Evolutionary conservation across 2,888 invertebrate species (phyloP).

Genomic region (Teinopalpus imperialis): DNA sequence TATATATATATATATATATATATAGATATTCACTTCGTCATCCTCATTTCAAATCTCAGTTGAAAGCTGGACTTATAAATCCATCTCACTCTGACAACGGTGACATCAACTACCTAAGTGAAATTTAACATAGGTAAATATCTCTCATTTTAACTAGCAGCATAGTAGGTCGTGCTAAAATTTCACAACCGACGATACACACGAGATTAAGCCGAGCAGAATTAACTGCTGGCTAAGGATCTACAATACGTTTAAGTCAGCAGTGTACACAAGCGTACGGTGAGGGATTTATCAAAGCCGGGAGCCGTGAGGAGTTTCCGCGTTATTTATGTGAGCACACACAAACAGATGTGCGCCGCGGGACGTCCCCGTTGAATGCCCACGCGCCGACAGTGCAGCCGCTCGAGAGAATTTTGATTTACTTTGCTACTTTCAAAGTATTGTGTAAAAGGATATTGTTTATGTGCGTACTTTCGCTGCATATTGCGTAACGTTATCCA

Average conservation of each 20-base stretch:
- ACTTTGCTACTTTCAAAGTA: constrained; percentile 31
- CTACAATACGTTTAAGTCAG: constrained; percentile 50
- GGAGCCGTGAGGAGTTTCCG: constrained; percentile 49
- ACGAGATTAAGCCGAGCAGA: constrained; percentile 4
- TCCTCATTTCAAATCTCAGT: constrained; percentile 1
- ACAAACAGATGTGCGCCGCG: constrained; percentile 58
- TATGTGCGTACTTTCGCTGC: constrained; percentile 9
- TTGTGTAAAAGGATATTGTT: constrained; percentile 32
- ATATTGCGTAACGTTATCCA: constrained; percentile 1
- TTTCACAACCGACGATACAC: constrained; percentile 8
- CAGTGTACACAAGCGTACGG: constrained; percentile 40
- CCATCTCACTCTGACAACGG: constrained; percentile 28
- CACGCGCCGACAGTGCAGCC: constrained; percentile 43
- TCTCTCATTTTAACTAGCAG: constrained; percentile 33
- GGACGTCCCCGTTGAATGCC: constrained; percentile 47
- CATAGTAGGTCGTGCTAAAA: background rate
- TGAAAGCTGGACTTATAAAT: constrained; percentile 29
- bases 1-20: constrained; percentile 1
- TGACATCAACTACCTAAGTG: constrained; percentile 21
- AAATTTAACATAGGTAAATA: constrained; percentile 32
- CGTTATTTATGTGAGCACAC: constrained; percentile 45
- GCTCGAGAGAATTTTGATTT: constrained; percentile 35
- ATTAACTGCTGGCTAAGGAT: constrained; percentile 28
- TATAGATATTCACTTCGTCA: no score
- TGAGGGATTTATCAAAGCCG: constrained; percentile 58